Conservation (phyloP, 1,140 invertebrate genomes). For the Heliconius melpomene region DNA sequence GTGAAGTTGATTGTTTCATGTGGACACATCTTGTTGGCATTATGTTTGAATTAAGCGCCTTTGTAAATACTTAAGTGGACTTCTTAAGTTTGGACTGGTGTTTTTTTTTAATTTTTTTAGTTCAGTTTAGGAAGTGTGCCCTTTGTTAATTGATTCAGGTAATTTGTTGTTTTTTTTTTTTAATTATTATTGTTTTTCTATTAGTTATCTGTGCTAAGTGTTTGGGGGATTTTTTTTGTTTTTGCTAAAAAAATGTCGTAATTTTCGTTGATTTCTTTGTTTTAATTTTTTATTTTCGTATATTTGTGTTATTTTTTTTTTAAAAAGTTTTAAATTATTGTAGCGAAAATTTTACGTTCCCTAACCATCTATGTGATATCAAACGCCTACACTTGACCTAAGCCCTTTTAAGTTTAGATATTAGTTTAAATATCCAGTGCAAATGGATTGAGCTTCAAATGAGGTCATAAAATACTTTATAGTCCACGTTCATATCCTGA, state of each 20-base stretch:
- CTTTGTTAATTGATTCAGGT: conserved; percentile 37
- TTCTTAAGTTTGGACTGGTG: conserved; percentile 57
- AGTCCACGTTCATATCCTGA: conserved; percentile 2
- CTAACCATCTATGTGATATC: background rate
- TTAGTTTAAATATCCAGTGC: conserved; percentile 35
- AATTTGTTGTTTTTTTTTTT: background rate
- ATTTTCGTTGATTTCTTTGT: background rate
- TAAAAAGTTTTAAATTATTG: background rate
- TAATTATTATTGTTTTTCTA: background rate
- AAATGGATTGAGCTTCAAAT: conserved; percentile 30
- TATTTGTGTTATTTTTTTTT: background rate
- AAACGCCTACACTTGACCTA: conserved; percentile 44
- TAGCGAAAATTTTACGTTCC: background rate
- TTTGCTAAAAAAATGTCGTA: background rate
- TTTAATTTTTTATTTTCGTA: background rate
- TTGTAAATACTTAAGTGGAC: conserved; percentile 68
- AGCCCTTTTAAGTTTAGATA: conserved; percentile 38
- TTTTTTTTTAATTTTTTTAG: conserved; percentile 33
- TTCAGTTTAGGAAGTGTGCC: conserved; percentile 50
- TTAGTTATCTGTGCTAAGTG: background rate
- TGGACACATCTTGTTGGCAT: conserved; percentile 73
- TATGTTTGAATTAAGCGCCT: conserved; percentile 76
- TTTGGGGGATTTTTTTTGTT: background rate
- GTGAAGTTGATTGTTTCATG: conserved; percentile 79
- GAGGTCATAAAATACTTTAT: conserved; percentile 33